These are phyloP conservation scores for Zaprionus vittiger DNA, from an alignment of 1,140 invertebrate genomes.

Conservation along the genomic window DNA sequence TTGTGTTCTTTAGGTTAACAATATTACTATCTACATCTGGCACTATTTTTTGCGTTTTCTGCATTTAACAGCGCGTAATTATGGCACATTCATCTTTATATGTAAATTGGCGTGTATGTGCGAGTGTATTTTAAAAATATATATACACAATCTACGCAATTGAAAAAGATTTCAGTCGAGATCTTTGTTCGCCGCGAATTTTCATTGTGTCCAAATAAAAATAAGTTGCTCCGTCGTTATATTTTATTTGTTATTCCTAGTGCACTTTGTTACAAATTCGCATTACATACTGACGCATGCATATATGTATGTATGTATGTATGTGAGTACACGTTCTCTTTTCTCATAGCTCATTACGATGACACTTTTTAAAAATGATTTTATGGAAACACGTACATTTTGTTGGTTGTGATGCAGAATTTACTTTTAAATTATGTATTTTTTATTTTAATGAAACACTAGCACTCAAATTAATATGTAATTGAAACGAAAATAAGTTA, in stretches of 20 bases:
- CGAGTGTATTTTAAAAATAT: slow-evolving; percentile 31
- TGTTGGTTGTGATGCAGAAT: slow-evolving; percentile 21
- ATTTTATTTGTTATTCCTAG: slow-evolving; percentile 33
- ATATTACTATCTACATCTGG: slow-evolving; percentile 42
- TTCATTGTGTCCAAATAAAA: slow-evolving; percentile 47
- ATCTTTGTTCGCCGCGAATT: slow-evolving; percentile 64
- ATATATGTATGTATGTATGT: slow-evolving; percentile 6
- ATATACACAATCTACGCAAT: slow-evolving; percentile 63
- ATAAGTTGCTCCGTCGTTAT: slow-evolving; percentile 43
- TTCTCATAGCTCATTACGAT: slow-evolving; percentile 11
- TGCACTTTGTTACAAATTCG: slow-evolving; percentile 40
- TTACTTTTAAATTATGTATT: slow-evolving; percentile 34
- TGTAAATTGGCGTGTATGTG: slow-evolving; percentile 14
- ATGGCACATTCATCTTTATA: slow-evolving; percentile 53
- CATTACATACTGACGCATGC: slow-evolving; percentile 39
- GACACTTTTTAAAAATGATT: slow-evolving; percentile 14
- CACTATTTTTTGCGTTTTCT: slow-evolving; percentile 62
- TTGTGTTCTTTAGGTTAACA: slow-evolving; percentile 39
- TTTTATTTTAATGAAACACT: slow-evolving; percentile 44
- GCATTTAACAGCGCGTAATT: slow-evolving; percentile 59
- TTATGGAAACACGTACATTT: slow-evolving; percentile 26
- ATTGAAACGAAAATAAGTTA: slow-evolving; percentile 58
- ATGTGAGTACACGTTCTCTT: slow-evolving; percentile 33
- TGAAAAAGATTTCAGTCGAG: slow-evolving; percentile 54
- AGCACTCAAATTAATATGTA: slow-evolving; percentile 46